These are phyloP conservation scores for Calameuta filiformis DNA, from an alignment of 2,888 invertebrate species.

Conservation along the genomic window DNA sequence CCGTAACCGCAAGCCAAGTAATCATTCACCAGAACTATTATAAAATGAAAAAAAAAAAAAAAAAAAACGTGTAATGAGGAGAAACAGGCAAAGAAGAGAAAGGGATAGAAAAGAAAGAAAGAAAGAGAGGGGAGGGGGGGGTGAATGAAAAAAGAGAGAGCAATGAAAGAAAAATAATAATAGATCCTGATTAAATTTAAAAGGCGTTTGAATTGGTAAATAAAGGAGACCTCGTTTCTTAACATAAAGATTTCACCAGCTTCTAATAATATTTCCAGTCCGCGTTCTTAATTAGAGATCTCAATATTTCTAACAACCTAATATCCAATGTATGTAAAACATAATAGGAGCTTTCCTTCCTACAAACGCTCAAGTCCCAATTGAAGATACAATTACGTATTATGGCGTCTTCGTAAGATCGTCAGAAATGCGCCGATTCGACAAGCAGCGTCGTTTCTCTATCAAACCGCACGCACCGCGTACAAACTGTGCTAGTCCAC, in stretches of 20 bases:
- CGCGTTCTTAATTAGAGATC: neutral
- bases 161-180: neutral
- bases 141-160: neutral
- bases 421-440: neutral
- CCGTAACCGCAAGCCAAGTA: neutral
- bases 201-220: neutral
- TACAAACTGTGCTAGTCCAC: neutral
- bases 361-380: neutral
- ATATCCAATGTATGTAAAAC: neutral
- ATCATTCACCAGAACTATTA: neutral
- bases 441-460: neutral
- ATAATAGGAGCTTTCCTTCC: neutral
- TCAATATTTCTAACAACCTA: neutral
- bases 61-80: neutral
- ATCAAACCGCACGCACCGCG: neutral
- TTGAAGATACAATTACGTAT: neutral
- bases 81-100: neutral
- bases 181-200: neutral
- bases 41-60: neutral
- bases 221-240: neutral
- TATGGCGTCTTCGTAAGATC: neutral
- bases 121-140: neutral
- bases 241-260: neutral
- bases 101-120: neutral
- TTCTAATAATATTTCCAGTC: neutral